Conservation (phyloP, 2,888 invertebrate genomes). For the Sarcophaga caerulescens region DNA sequence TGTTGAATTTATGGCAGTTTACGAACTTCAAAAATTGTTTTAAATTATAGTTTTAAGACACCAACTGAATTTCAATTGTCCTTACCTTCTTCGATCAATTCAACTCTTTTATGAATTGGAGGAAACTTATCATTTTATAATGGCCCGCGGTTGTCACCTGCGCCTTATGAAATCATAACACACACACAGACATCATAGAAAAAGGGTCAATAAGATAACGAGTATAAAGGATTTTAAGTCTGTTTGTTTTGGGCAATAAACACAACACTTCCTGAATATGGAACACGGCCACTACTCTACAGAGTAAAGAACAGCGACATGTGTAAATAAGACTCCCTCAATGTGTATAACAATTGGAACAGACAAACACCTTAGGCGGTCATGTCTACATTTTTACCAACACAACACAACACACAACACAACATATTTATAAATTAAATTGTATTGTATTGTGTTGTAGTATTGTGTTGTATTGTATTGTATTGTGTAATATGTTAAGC, state of each 20-base stretch:
- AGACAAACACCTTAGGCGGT: slow-evolving; percentile 62
- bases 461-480: too few species aligned
- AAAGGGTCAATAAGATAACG: not conserved
- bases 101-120: slow-evolving; percentile 22
- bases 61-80: slow-evolving; percentile 44
- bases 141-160: slow-evolving; percentile 66
- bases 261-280: slow-evolving; percentile 66
- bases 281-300: slow-evolving; percentile 43
- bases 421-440: slow-evolving; percentile 13
- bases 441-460: too few species aligned
- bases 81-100: not conserved
- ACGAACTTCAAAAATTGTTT: too few species aligned
- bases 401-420: slow-evolving; percentile 25
- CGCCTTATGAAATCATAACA: slow-evolving; percentile 31
- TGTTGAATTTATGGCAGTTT: too few species aligned
- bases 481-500: slow-evolving; percentile 5
- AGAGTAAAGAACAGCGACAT: slow-evolving; percentile 20
- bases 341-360: slow-evolving; percentile 43
- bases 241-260: slow-evolving; percentile 62
- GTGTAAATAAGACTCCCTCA: slow-evolving; percentile 40
- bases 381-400: slow-evolving; percentile 10
- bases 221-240: slow-evolving; percentile 63
- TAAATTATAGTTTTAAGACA: slow-evolving; percentile 15
- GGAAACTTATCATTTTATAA: slow-evolving; percentile 23
- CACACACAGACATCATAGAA: not conserved